Percentiles rank a stretch among this genome's conserved stretches.
These are phyloP conservation scores for Cotesia congregata DNA, from an alignment of 2,888 invertebrate genomes.

Conservation along the genomic window DNA sequence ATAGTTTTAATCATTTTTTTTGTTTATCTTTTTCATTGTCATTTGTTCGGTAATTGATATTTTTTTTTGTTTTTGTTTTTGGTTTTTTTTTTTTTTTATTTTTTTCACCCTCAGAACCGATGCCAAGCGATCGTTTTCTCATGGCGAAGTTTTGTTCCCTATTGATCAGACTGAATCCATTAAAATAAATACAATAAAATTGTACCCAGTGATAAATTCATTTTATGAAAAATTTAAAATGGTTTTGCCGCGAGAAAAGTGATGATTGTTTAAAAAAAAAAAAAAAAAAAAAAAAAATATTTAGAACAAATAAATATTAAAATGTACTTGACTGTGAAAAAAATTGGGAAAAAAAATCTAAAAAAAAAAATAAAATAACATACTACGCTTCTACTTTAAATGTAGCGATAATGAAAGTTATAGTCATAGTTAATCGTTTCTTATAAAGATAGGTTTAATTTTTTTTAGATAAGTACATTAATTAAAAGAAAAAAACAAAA, in stretches of 20 bases:
- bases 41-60: constrained; percentile 18
- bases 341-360: constrained; percentile 41
- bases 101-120: constrained; percentile 51
- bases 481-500: constrained; percentile 48
- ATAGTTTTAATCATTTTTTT: background rate
- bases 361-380: constrained; percentile 50
- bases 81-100: constrained; percentile 43
- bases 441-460: constrained; percentile 60
- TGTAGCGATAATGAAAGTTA: constrained; percentile 63
- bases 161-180: constrained; percentile 33
- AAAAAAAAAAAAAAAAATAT: constrained; percentile 31
- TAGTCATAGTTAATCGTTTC: constrained; percentile 64
- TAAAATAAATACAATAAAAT: constrained; percentile 28
- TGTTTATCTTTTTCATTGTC: background rate
- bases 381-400: constrained; percentile 67
- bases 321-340: constrained; percentile 58
- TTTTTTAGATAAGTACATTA: constrained; percentile 59
- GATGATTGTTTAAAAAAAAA: constrained; percentile 39
- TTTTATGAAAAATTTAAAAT: constrained; percentile 20
- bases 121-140: constrained; percentile 62
- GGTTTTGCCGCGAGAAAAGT: constrained; percentile 35
- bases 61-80: constrained; percentile 24
- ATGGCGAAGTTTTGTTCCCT: constrained; percentile 34
- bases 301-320: constrained; percentile 27
- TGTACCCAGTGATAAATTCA: constrained; percentile 21